Conservation (phyloP, 2,888 invertebrate genomes). For the Callinectes sapidus region DNA sequence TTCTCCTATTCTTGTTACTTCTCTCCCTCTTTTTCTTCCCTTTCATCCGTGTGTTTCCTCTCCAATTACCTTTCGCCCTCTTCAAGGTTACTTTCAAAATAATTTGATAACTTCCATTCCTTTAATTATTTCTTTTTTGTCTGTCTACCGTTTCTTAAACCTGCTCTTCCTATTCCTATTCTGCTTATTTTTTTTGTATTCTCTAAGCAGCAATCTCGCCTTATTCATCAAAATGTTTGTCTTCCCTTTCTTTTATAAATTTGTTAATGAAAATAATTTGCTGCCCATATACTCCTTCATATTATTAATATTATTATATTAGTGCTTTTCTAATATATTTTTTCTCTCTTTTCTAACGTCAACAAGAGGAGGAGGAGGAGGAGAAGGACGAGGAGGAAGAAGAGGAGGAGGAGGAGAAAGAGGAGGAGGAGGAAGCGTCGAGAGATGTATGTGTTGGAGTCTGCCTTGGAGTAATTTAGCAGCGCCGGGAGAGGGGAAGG, state of each 20-base stretch:
- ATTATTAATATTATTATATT: neutral
- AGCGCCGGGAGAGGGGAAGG: neutral
- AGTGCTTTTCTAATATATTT: neutral
- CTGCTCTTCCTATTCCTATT: neutral
- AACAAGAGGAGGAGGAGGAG: neutral
- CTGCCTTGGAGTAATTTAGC: constrained; percentile 33
- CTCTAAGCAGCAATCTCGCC: neutral
- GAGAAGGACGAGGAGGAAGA: neutral
- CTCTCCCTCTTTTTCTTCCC: neutral
- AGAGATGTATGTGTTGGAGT: neutral
- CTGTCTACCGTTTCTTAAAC: neutral
- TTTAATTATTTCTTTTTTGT: neutral
- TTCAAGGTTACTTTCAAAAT: too few species aligned
- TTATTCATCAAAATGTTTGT: neutral
- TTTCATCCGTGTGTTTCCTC: neutral
- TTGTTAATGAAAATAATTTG: neutral
- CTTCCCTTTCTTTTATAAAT: neutral
- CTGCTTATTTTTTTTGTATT: neutral
- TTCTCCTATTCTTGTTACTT: neutral
- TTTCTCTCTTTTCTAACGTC: too few species aligned
- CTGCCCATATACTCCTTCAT: neutral
- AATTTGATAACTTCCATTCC: too few species aligned
- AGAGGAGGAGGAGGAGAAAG: neutral
- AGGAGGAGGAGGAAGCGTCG: neutral
- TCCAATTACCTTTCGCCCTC: neutral